Base-by-base conservation (phyloP, 30 jellyfish, hydroid and myxozoan genomes). In the Pelagia noctiluca region DNA sequence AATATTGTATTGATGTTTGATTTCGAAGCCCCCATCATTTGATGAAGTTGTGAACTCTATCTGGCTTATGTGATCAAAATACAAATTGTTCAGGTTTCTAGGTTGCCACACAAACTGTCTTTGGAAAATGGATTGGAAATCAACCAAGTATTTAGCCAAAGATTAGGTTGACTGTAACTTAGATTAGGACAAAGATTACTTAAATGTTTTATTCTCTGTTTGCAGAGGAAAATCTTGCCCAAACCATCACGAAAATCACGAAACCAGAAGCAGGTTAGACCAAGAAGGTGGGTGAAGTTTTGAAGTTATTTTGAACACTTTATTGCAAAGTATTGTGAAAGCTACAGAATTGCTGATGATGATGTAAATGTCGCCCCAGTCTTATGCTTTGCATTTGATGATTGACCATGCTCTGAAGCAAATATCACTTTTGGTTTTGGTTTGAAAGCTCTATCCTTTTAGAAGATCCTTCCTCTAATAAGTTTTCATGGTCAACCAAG, bases 221-320 rank as follows among this genome's bases (percentile, higher is more conserved):
- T 62, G 34, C 71, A 90, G 98, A 52, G 98, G 48, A 66, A 92
- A 50, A 90, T 90, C 48, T 88, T 90, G 35, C 98, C 98, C 23
- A 80, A 80, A 63, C 98, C 96, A 60, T 76, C 96, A 21, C 47
- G 98, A 29, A 90, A 90, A 50, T 65, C 98, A 23, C 68, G 98
- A 61, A 84, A 85, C 53, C 98, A 90, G 65, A 90, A 90, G 50
- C 98, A 90, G 71, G 75, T 90, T 84, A 85, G 98, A 81, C 98
- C 98, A 64, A 90, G 96, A 84, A 90, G 96, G 98, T 90, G 38
- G 67, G 35, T 28, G 2, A 35, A 29, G 13, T 5, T 3, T 37
- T 26, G 23, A 35, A 0, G 0, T 74, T 0, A 63, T 7, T 19
- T 22, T 0, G 38, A 13, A 35, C n/a, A n/a, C n/a, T n/a, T n/a